Base-by-base conservation (phyloP, 2,888 invertebrate species). In the Spicauda simplicius region DNA sequence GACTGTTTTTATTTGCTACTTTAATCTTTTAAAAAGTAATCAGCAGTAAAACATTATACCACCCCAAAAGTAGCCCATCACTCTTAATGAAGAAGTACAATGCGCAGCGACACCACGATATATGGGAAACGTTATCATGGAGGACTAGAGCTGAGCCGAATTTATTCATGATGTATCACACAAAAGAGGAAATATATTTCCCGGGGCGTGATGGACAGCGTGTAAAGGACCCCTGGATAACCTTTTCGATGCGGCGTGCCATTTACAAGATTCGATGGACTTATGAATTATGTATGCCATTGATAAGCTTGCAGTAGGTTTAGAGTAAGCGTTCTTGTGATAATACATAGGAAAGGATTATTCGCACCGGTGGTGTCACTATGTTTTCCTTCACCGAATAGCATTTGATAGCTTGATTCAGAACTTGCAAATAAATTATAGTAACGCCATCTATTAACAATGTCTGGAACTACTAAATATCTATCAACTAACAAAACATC, bases 161-260 rank as follows among this genome's bases (percentile, higher is more conserved):
- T 76, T 73, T 75, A 76, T 76, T 76, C 76, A 75, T 75, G 74
- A 75, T 74, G 74, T 59, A 71, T 73, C 70, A 64, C 66, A 66
- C 69, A 71, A 73, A 71, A 53, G 54, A 18, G 55, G 59, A 54
- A 70, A 72, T 71, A 69, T 72, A 72, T 73, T 74, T 72, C 69
- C 67, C 69, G 56, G 33, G 57, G 52, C 53, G 60, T 71, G 75
- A 74, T 74, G 73, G 74, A 73, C 73, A 72, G 19, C 67, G 71
- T 63, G 70, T 70, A 70, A 74, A 72, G 70, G 70, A 67, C 70
- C 70, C 68, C 71, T 58, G 67, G 67, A 70, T 68, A 71, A 71
- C 69, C 72, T 71, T 71, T 72, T 72, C 72, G 53, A 18, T 48
- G 33, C 20, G 25, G 19, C 37, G n/a, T 59, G 20, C 48, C 41